Conservation (phyloP, 1,140 invertebrate genomes). For the Homarus americanus region DNA sequence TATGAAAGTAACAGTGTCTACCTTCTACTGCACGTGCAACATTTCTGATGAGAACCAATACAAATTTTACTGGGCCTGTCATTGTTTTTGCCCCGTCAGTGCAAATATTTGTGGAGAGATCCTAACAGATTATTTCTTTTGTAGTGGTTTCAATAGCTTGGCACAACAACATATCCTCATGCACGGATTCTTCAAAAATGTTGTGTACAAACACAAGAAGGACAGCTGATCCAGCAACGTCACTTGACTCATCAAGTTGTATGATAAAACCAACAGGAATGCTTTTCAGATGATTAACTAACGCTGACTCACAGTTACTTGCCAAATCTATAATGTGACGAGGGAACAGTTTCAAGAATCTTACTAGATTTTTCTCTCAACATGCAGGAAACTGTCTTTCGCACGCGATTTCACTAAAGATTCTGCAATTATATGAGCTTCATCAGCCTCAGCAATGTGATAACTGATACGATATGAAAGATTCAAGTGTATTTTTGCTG, state of each 20-base stretch:
- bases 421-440: too few species aligned
- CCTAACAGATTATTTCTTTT: neutral
- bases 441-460: too few species aligned
- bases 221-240: neutral
- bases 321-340: too few species aligned
- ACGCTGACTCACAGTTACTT: too few species aligned
- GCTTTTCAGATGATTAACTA: slow-evolving; percentile 4
- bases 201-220: slow-evolving; percentile 19
- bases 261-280: slow-evolving; percentile 14
- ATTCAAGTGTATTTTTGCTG: neutral
- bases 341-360: too few species aligned
- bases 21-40: too few species aligned
- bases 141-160: slow-evolving; percentile 12
- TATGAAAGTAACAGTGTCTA: too few species aligned
- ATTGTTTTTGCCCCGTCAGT: slow-evolving; percentile 31
- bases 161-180: slow-evolving; percentile 29
- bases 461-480: too few species aligned
- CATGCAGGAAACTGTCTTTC: too few species aligned
- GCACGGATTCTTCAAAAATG: neutral
- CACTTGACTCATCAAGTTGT: neutral
- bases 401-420: too few species aligned
- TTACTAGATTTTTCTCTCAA: neutral
- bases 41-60: neutral
- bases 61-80: slow-evolving; percentile 9
- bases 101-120: neutral